Evolutionary conservation across 2,113 vertebrate species (phyloP), one percentile per base, ranked within the genome.

Genomic region (Zootoca vivipara): DNA sequence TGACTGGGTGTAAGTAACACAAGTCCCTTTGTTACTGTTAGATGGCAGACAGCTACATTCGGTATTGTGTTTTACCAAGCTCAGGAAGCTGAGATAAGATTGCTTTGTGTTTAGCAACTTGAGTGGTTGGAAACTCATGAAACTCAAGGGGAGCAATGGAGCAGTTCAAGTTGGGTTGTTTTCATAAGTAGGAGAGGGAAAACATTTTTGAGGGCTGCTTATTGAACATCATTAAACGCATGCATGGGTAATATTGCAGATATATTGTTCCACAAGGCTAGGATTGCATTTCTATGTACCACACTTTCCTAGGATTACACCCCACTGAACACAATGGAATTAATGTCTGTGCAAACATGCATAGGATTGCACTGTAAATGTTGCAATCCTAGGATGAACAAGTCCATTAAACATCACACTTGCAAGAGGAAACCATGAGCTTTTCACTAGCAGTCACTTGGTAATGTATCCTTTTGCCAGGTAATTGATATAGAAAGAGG

Each of bases 401-500:
- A 10, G 7, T 12, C n/a, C 35, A 30, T 30, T 64, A 15, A 75
- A 73, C 15, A 42, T 85, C 72, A 75, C 15, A 52, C 67, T 70
- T 70, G 82, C 18, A 83, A 65, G 24, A 65, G 22, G 79, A 81
- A 81, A 64, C 79, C 24, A 20, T 69, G 67, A 9, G 56, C n/a
- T 22, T n/a, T 10, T 40, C 65, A 33, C 33, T 38, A 73, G 38
- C 33, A 85, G 16, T 64, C 16, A 64, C 70, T 20, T 28, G 24
- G 13, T 30, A 18, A 81, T 64, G 4, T 77, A 30, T 85, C 40
- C 26, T 65, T 83, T 46, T 70, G 73, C 18, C 5, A 69, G 8
- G 64, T 82, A 69, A 82, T 67, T 83, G 82, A 83, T 83, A 70
- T 18, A 70, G 82, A 83, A 83, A 52, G 40, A 83, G 38, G 40